phyloP scores from a whole-genome alignment of 2,888 invertebrate species.

The Pristionchus japonicus region DNA sequence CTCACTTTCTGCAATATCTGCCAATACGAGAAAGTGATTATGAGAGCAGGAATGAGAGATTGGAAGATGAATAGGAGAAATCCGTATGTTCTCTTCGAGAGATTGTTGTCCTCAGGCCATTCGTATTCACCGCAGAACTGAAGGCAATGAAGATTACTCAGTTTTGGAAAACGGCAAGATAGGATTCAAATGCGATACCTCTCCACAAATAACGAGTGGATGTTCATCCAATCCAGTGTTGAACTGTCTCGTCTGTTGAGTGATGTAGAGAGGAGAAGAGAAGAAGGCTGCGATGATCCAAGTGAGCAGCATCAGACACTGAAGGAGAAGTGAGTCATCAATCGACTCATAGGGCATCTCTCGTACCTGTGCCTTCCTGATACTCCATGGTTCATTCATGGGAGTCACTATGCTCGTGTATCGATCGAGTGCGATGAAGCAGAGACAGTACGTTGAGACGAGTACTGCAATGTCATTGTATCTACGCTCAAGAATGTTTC shows the following conservation, averaged over 20 bases:
- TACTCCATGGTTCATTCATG: conserved; percentile 70
- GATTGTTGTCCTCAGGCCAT: conserved; percentile 58
- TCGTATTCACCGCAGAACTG: conserved; percentile 74
- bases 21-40: conserved; percentile 74
- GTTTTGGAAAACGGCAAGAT: too few species aligned
- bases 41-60: conserved; percentile 68
- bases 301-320: conserved; percentile 62
- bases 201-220: conserved; percentile 39
- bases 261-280: conserved; percentile 68
- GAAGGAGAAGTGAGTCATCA: conserved; percentile 49
- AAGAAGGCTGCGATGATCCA: conserved; percentile 69
- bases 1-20: conserved; percentile 73
- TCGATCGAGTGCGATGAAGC: conserved; percentile 95
- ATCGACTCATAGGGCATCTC: too few species aligned
- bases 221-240: background rate
- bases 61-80: conserved; percentile 66
- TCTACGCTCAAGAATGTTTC: background rate
- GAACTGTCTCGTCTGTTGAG: conserved; percentile 54
- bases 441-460: conserved; percentile 96
- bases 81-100: conserved; percentile 58
- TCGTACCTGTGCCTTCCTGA: conserved; percentile 62
- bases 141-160: too few species aligned
- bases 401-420: conserved; percentile 79
- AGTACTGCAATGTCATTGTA: conserved; percentile 82
- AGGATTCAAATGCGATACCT: too few species aligned